Evolutionary conservation across 2,113 vertebrate genomes (phyloP), one percentile per base, ranked within the genome.

Genomic region (Candoia aspera): DNA sequence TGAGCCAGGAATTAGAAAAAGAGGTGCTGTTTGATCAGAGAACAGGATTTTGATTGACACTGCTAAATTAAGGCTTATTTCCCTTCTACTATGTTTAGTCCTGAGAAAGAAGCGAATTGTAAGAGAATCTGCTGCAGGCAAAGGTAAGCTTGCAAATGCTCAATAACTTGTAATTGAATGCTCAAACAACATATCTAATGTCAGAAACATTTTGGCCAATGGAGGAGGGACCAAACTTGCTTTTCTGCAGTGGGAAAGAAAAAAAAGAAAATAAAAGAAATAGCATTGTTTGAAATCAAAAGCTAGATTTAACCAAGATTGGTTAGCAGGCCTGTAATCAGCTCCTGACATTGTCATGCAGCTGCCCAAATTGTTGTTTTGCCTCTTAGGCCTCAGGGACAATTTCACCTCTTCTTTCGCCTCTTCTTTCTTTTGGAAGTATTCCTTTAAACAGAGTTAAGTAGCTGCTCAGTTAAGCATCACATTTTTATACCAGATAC

Each of bases 41-140:
- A 87, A 17, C 49, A 21, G 12, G 15, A 73, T 46, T 88, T 92
- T 88, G 9, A 73, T 42, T 54, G 59, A 10, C 15, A n/a, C 53
- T 88, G 46, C 58, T 73, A 85, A 90, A 88, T 53, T 6, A 85
- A 92, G 42, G 26, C 10, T 53, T 88, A 58, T 53, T 92, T 60
- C 23, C 10, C 89, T 55, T 90, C 26, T 68, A 29, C 17, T 93
- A 23, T 73, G 73, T 54, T 90, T n/a, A 84, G 54, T 84, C n/a
- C 37, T 59, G 58, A 13, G 84, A 86, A 84, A 42, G 60, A 58
- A 8, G 8, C 12, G 46, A 54, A 86, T 86, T 37, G 21, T 19
- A 86, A 68, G n/a, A 37, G 6, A 55, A 21, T 2, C 42, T 53
- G 13, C 23, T 87, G 33, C 60, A 24, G 64, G 37, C 73, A 10